Evolutionary conservation across 2,888 invertebrate genomes (phyloP).

Genomic region (Machimus rusticus): DNA sequence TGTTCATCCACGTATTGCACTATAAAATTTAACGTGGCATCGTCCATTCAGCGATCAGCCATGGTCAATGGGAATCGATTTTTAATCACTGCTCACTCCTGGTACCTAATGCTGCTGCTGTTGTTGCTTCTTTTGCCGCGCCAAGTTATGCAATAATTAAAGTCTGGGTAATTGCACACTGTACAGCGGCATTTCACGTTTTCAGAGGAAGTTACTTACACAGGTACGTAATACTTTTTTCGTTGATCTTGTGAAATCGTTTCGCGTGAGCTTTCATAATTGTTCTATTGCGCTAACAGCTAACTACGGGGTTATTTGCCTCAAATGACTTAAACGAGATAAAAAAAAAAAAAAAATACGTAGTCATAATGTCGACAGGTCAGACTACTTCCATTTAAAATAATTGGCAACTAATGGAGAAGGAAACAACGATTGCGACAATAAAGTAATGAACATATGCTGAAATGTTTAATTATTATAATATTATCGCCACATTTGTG

Average conservation of each 20-base stretch:
- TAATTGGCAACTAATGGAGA: neutral
- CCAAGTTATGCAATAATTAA: neutral
- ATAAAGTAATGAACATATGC: too few relatives aligned
- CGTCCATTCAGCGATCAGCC: neutral
- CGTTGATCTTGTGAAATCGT: neutral
- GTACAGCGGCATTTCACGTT: neutral
- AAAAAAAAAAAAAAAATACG: neutral
- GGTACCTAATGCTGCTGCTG: neutral
- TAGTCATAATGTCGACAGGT: neutral
- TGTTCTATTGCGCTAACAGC: neutral
- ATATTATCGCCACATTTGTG: too few relatives aligned
- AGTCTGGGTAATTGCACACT: neutral
- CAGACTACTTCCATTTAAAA: neutral
- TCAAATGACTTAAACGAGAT: neutral
- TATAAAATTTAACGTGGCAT: neutral
- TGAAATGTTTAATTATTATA: too few relatives aligned
- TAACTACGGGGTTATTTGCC: neutral
- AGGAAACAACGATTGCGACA: neutral
- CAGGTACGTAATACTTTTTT: neutral
- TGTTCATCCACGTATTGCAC: neutral
- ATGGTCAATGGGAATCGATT: conserved; percentile 6
- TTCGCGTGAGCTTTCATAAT: neutral
- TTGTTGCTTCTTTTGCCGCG: neutral
- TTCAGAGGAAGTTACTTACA: neutral
- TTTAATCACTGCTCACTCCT: neutral